Evolutionary conservation across 2,888 invertebrate species (phyloP).

Genomic region (Acanthosoma haemorrhoidale): DNA sequence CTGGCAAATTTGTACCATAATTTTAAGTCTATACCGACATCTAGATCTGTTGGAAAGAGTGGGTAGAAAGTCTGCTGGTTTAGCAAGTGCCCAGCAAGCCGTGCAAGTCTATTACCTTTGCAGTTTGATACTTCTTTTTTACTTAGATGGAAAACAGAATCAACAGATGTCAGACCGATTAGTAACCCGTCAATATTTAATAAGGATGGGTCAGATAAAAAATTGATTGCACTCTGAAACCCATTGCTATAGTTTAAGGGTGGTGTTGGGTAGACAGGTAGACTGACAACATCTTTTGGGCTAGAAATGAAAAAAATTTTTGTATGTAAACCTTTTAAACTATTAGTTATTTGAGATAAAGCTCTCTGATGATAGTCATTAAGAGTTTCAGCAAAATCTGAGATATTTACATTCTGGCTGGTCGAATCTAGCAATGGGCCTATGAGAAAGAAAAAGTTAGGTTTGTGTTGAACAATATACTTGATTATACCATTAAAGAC

Average conservation of each 20-base stretch:
- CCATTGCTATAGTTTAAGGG: conserved; percentile 55
- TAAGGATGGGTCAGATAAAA: conserved; percentile 76
- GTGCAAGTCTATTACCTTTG: conserved; percentile 61
- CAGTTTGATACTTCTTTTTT: conserved; percentile 68
- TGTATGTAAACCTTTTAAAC: conserved; percentile 54
- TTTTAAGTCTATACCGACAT: conserved; percentile 63
- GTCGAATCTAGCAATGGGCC: conserved; percentile 79
- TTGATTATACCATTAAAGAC: conserved; percentile 57
- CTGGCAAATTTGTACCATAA: conserved; percentile 67
- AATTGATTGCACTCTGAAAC: conserved; percentile 51
- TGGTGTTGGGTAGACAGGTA: conserved; percentile 77
- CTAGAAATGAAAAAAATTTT: conserved; percentile 72
- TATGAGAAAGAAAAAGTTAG: conserved; percentile 72
- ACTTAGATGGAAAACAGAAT: conserved; percentile 75
- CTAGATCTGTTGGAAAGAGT: conserved; percentile 65
- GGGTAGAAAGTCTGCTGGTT: conserved; percentile 78
- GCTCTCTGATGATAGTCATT: conserved; percentile 56
- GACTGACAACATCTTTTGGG: conserved; percentile 69
- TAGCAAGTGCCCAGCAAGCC: conserved; percentile 68
- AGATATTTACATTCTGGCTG: conserved; percentile 57
- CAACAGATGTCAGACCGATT: conserved; percentile 74
- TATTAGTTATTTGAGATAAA: conserved; percentile 47
- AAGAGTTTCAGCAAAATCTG: conserved; percentile 8
- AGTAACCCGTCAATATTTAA: conserved; percentile 69
- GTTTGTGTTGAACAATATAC: conserved; percentile 61